Evolutionary conservation across 2,113 vertebrate genomes (phyloP), one percentile per base, ranked within the genome.

Genomic region (Erythrocebus patas): DNA sequence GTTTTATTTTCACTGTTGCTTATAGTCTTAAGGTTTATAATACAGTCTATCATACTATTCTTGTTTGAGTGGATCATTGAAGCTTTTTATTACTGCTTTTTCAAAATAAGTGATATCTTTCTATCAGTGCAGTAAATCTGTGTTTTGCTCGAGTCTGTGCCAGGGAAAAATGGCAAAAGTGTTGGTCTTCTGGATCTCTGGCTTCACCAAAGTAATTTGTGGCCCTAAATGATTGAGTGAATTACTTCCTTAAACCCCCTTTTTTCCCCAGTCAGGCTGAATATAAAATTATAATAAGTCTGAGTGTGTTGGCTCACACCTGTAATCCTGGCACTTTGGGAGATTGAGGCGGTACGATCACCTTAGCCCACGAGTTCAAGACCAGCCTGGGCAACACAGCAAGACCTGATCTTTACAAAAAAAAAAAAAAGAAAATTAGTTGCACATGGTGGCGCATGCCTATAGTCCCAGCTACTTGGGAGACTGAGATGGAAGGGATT

Each of bases 161-260:
- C 32, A 55, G 84, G 55, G 79, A 89, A 85, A 86, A 38, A 85
- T n/a, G 48, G 30, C 38, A 93, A 72, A 16, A 16, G 16, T 64
- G n/a, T 23, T 20, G 64, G 18, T 89, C 91, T 83, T 76, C 70
- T 70, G 66, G n/a, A 9, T 27, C 38, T 82, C 38, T 30, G 38
- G 13, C 73, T 96, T 96, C 17, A 61, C 16, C 5, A 25, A 27
- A 13, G 16, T 59, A 30, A 32, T 68, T 25, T 68, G 45, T 57
- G 55, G 6, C 75, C 23, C 18, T 86, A 30, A 81, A 68, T 80
- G 38, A 94, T 50, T 38, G 68, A 84, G 8, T 84, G 66, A 68
- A 35, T 68, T 35, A 8, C 32, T 68, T n/a, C 32, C 7, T 68
- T 68, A 68, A 35, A 10, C 22, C 57, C 22, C 7, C n/a, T 59